Conservation (phyloP, 2,113 vertebrate genomes). For the Oncorhynchus masou region DNA sequence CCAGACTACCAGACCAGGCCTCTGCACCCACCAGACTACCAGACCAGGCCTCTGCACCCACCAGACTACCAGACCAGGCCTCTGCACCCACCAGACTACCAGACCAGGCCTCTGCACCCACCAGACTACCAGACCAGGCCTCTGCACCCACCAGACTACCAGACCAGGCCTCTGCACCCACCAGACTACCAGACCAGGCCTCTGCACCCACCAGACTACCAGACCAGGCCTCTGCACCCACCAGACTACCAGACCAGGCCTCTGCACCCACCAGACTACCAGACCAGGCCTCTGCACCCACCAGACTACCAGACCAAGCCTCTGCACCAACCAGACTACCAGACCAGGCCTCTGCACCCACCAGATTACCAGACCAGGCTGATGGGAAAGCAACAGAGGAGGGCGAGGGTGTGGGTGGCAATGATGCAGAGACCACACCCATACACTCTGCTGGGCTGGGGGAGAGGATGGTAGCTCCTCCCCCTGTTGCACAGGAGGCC, state of each 20-base stretch:
- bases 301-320: slow-evolving; percentile 31
- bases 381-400: slow-evolving; percentile 57
- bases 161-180: slow-evolving; percentile 61
- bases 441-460: slow-evolving; percentile 14
- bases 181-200: slow-evolving; percentile 32
- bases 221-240: slow-evolving; percentile 60
- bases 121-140: slow-evolving; percentile 31
- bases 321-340: slow-evolving; percentile 54
- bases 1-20: too few relatives aligned
- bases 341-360: slow-evolving; percentile 61
- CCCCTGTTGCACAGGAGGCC: slow-evolving; percentile 37
- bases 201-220: slow-evolving; percentile 54
- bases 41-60: slow-evolving; percentile 35
- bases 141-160: slow-evolving; percentile 54
- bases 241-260: slow-evolving; percentile 31
- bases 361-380: slow-evolving; percentile 55
- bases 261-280: slow-evolving; percentile 55
- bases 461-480: slow-evolving; percentile 47
- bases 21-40: slow-evolving; percentile 22
- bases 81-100: slow-evolving; percentile 54
- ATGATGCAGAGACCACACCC: slow-evolving; percentile 58
- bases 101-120: slow-evolving; percentile 61
- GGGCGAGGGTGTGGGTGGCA: slow-evolving; percentile 32
- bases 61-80: too few relatives aligned
- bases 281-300: slow-evolving; percentile 60